Base-by-base conservation (phyloP, 2,888 invertebrate genomes). In the Leuctra nigra region DNA sequence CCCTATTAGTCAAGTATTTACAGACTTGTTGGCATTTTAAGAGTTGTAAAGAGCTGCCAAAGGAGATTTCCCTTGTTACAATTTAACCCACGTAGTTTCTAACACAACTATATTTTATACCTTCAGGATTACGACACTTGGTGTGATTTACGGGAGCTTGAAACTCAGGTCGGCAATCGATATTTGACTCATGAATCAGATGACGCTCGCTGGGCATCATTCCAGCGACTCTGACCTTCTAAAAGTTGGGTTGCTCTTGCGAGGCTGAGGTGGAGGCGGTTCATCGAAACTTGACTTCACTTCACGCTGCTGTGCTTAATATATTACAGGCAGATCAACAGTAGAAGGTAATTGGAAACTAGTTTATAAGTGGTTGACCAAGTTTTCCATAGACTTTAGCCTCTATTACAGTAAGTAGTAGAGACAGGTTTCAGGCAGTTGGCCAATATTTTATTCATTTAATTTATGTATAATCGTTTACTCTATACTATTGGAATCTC, bases 181-280 rank as follows among this genome's bases (percentile, higher is more conserved):
- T 95, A 91, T 74, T 76, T 95, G 62, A 94, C 94, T 6, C 93
- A 94, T 64, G 92, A 93, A 71, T 88, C 91, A 24, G 94, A 96
- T 69, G 95, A 96, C 70, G 83, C 85, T n/a, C 81, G 93, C 63
- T 95, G 94, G 94, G 84, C 83, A 64, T 75, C 77, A 24, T 79
- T 75, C 68, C 73, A 59, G 18, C 55, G 57, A 23, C 60, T 61
- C 53, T 61, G 60, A 61, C 60, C 60, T 44, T 41, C 56, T 53
- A 61, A 56, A 61, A 54, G 57, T 29, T 61, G 60, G 60, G 56
- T 58, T 25, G 36, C 55, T 36, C 33, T 53, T 14, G 56, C 60
- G 14, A 58, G 39, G 54, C 11, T 52, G 35, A 36, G 57, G 13
- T 61, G 58, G 46, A 50, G 56, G 9, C 47, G 46, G 29, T 36